phyloP scores from a whole-genome alignment of 2,113 vertebrate species.

The Apteryx owenii region DNA sequence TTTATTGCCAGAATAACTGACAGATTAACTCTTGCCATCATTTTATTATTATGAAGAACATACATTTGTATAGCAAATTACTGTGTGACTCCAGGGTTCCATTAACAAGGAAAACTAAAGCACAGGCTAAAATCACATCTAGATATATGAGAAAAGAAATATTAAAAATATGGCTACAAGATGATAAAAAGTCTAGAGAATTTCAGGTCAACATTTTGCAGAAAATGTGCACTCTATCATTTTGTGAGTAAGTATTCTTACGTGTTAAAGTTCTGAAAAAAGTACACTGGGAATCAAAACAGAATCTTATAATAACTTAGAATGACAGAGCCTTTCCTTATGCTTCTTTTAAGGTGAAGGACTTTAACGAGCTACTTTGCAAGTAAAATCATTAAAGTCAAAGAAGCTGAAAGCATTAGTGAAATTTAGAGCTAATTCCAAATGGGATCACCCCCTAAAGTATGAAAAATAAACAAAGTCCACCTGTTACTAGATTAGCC shows the following conservation, averaged over 20 bases:
- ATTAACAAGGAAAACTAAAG: background rate
- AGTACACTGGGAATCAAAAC: background rate
- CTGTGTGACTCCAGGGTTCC: rapidly evolving
- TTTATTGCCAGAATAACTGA: background rate
- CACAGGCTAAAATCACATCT: background rate
- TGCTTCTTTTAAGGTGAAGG: background rate
- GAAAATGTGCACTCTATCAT: background rate
- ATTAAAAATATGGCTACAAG: background rate
- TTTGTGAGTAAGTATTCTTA: background rate
- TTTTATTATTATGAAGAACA: background rate
- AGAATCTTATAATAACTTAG: background rate
- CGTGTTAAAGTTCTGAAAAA: background rate
- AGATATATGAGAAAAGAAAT: background rate
- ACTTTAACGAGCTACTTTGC: background rate
- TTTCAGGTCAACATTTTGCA: background rate
- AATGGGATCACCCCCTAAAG: background rate
- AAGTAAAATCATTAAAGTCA: constrained; percentile 2
- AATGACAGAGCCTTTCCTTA: background rate
- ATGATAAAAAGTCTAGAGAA: background rate
- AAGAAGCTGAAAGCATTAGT: background rate
- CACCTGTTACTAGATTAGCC: constrained; percentile 29
- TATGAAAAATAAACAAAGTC: constrained; percentile 18
- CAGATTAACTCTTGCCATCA: background rate
- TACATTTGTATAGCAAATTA: background rate
- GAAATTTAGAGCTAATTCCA: background rate